Conservation (phyloP, 2,797 vertebrate species). For the Clamator glandarius region DNA sequence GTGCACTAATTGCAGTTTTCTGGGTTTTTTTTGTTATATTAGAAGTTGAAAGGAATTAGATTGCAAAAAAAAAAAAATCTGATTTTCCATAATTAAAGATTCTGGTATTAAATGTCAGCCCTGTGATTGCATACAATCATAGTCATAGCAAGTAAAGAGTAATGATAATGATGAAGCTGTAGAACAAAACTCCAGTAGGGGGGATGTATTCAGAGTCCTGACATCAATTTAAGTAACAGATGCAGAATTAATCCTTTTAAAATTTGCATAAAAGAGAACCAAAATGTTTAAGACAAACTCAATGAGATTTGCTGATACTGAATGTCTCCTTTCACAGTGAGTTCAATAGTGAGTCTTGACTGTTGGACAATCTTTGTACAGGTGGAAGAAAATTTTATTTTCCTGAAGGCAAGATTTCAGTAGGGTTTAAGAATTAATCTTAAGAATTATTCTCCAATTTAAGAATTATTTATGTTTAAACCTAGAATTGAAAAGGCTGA, state of each 20-base stretch:
- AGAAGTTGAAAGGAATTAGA: neutral
- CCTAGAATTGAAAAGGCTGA: neutral
- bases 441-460: neutral
- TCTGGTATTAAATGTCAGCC: neutral
- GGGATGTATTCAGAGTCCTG: neutral
- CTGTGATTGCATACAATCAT: neutral
- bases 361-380: neutral
- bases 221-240: neutral
- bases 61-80: neutral
- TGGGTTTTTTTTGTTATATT: neutral
- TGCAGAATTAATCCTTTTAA: neutral
- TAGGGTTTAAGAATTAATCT: no score
- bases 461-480: neutral
- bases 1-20: neutral
- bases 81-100: neutral
- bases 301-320: neutral
- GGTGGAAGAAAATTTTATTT: neutral
- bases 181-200: neutral
- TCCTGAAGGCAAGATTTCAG: neutral
- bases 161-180: neutral
- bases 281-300: neutral
- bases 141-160: neutral
- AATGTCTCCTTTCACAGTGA: neutral
- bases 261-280: neutral
- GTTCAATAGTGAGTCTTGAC: neutral